These are phyloP conservation scores for Temnothorax curvispinosus DNA, from an alignment of 1,140 invertebrate genomes.

Conservation along the genomic window DNA sequence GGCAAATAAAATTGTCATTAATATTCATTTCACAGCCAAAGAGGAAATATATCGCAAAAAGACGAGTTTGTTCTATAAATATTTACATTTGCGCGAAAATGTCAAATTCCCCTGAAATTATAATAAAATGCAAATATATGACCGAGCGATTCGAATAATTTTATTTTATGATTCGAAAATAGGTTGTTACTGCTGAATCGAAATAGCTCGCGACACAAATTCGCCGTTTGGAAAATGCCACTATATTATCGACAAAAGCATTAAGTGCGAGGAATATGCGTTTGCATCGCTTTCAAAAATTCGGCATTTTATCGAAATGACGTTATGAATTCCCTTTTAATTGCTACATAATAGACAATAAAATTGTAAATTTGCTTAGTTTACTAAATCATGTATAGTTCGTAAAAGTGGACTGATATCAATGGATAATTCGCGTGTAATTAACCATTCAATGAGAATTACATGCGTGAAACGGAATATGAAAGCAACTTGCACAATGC, in stretches of 20 bases:
- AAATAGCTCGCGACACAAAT: slow-evolving; percentile 9
- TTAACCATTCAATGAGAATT: background rate
- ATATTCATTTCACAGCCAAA: background rate
- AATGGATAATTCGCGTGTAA: background rate
- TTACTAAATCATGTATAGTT: background rate
- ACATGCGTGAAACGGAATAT: background rate
- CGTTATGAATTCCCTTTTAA: background rate
- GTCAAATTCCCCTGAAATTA: background rate
- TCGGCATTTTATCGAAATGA: background rate
- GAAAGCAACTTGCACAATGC: background rate
- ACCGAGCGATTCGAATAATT: slow-evolving; percentile 30
- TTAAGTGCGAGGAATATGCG: slow-evolving; percentile 6
- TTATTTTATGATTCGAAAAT: slow-evolving; percentile 10
- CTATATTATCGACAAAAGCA: slow-evolving; percentile 3
- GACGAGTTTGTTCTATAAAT: background rate
- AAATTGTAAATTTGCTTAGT: background rate
- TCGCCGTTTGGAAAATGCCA: background rate
- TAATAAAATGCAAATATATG: slow-evolving; percentile 35
- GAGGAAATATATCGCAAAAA: slow-evolving; percentile 2
- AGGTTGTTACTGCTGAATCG: background rate
- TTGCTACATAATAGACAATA: background rate
- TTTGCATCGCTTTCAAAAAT: slow-evolving; percentile 8
- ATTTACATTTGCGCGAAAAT: slow-evolving; percentile 2
- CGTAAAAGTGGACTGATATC: background rate
- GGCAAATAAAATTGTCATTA: slow-evolving; percentile 15